phyloP scores from a whole-genome alignment of 2,888 invertebrate species.

The Xanthia icteritia region DNA sequence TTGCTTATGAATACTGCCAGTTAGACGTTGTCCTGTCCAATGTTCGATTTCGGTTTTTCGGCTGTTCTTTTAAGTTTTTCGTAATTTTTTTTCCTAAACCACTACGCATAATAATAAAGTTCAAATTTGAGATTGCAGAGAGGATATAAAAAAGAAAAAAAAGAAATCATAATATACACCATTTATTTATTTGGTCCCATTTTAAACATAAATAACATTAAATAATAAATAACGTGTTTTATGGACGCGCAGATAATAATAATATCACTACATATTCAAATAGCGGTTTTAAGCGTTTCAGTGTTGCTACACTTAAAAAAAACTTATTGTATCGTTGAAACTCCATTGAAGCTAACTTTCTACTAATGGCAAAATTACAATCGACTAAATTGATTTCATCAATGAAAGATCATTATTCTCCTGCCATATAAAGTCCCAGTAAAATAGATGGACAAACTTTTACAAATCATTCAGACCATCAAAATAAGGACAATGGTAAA shows the following conservation, averaged over 20 bases:
- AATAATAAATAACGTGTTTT: slow-evolving; percentile 58
- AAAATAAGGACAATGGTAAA: too few relatives aligned
- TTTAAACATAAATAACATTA: slow-evolving; percentile 64
- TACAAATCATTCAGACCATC: too few relatives aligned
- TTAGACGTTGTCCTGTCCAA: too few relatives aligned
- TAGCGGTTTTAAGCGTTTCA: slow-evolving; percentile 32
- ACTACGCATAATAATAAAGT: background rate
- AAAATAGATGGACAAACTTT: too few relatives aligned
- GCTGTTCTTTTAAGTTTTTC: too few relatives aligned
- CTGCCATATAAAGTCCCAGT: too few relatives aligned
- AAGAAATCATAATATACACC: slow-evolving; percentile 54
- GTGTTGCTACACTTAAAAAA: slow-evolving; percentile 29
- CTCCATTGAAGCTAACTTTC: slow-evolving; percentile 22
- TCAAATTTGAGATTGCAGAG: background rate
- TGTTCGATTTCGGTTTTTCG: too few relatives aligned
- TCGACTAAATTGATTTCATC: too few relatives aligned
- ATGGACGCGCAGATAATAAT: slow-evolving; percentile 37
- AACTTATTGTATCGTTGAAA: slow-evolving; percentile 21
- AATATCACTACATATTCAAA: slow-evolving; percentile 42
- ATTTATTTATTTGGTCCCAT: slow-evolving; percentile 68
- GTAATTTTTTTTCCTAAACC: too few relatives aligned
- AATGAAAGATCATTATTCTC: too few relatives aligned
- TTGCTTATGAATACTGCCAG: too few relatives aligned
- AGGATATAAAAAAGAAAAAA: slow-evolving; percentile 6
- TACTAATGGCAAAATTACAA: background rate